phyloP scores from a whole-genome alignment of 2,888 invertebrate genomes.

The Leptarthrus brevirostris region DNA sequence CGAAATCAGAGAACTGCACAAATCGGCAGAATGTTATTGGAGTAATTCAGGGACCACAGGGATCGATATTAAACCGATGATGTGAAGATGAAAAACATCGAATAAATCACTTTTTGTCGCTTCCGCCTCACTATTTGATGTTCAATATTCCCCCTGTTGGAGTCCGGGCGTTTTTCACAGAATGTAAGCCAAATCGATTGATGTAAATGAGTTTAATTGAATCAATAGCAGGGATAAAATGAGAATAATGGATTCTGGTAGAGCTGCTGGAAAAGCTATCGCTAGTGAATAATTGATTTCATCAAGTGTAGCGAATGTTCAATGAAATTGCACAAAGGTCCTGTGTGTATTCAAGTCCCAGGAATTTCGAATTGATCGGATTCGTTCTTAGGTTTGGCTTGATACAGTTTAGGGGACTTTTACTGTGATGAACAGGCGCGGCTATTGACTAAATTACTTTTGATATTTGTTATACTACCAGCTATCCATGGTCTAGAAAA shows the following conservation, averaged over 20 bases:
- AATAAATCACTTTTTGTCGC: conserved; percentile 15
- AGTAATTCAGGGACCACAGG: background rate
- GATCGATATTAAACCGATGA: background rate
- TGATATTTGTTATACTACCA: background rate
- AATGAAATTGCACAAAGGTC: conserved; percentile 6
- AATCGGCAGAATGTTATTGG: conserved; percentile 16
- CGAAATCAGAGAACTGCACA: conserved; percentile 1
- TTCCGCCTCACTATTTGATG: background rate
- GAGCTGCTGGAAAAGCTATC: background rate
- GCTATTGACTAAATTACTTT: conserved; percentile 1
- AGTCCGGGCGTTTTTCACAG: background rate
- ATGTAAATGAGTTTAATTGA: conserved; percentile 51
- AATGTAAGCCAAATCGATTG: conserved; percentile 43
- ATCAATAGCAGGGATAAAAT: conserved; percentile 42
- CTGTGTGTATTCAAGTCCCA: background rate
- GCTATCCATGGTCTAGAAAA: conserved; percentile 6
- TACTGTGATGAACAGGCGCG: background rate
- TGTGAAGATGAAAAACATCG: conserved; percentile 21
- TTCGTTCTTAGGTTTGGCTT: no score
- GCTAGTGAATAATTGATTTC: conserved; percentile 50
- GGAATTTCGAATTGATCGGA: no score
- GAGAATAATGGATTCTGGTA: conserved; percentile 6
- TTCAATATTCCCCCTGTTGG: background rate
- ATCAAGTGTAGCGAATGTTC: conserved; percentile 42
- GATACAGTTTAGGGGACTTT: background rate